Evolutionary conservation across 2,797 vertebrate genomes (phyloP), one percentile per base, ranked within the genome.

Genomic region (Anguilla obscura): DNA sequence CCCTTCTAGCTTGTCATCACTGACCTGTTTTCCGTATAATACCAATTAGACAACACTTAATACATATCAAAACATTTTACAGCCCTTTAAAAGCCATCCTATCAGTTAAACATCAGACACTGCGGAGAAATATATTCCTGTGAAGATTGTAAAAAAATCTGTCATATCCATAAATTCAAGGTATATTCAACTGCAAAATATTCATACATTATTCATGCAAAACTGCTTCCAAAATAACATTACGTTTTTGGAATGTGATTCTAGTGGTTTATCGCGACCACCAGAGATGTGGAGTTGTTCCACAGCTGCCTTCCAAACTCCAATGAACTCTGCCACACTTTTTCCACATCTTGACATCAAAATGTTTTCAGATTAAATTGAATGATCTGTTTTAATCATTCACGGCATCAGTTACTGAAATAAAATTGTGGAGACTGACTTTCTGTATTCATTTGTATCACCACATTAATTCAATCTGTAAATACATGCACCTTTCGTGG

Each of bases 1-100:
- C 33, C 91, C 93, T 92, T 94, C 94, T 87, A 94, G 80, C 92
- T 89, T 21, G 0, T 90, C 92, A 92, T 89, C 87, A 88, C 87
- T 85, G 89, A 83, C 89, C 87, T 88, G 85, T 91, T 95, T 94
- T 92, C 92, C 91, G 91, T 88, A 85, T 83, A 80, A 89, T 86
- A 89, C 83, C 88, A 74, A 66, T 27, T 89, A 90, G 9, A 66
- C 24, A 24, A 66, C 63, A 66, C n/a, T 66, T 24, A 66, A 9
- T 12, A 66, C 1, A 66, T 7, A 66, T n/a, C 60, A 52, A 10
- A 52, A 52, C 50, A 6, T 52, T 52, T 52, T 52, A 52, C 50
- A 9, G 50, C 50, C 50, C 5, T 7, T 10, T 52, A n/a, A 27
- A 18, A 69, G 66, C 27, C 27, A 71, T 71, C 6, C 9, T 71